These are phyloP conservation scores for Leptosomus discolor DNA, from an alignment of 2,113 vertebrate genomes.

Conservation along the genomic window DNA sequence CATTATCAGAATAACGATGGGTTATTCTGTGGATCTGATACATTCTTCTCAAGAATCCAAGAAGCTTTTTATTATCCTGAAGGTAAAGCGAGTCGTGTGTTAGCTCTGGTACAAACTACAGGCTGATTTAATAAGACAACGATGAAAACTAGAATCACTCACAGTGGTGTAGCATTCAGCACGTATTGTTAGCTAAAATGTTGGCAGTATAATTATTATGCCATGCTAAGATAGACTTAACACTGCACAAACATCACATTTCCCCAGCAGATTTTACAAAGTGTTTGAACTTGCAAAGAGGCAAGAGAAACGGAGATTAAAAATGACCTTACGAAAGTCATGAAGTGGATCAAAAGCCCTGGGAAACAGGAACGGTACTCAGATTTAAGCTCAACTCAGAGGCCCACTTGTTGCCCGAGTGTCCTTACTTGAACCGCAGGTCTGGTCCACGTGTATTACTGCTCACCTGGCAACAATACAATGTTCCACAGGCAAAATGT, in stretches of 20 bases:
- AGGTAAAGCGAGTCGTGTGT: neutral
- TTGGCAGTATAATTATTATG: slow-evolving; percentile 1
- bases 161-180: neutral
- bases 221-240: neutral
- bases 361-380: neutral
- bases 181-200: neutral
- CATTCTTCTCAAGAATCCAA: neutral
- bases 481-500: neutral
- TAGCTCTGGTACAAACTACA: neutral
- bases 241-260: neutral
- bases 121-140: slow-evolving; percentile 17
- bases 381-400: neutral
- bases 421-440: neutral
- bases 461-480: neutral
- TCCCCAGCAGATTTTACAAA: neutral
- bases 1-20: neutral
- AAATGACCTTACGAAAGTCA: neutral
- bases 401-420: neutral
- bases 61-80: neutral
- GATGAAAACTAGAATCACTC: slow-evolving; percentile 39
- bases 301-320: neutral
- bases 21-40: neutral
- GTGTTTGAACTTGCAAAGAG: neutral
- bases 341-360: neutral
- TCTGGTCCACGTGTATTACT: accelerated